Conservation (phyloP, 2,888 invertebrate species). For the Malthinus flaveolus region DNA sequence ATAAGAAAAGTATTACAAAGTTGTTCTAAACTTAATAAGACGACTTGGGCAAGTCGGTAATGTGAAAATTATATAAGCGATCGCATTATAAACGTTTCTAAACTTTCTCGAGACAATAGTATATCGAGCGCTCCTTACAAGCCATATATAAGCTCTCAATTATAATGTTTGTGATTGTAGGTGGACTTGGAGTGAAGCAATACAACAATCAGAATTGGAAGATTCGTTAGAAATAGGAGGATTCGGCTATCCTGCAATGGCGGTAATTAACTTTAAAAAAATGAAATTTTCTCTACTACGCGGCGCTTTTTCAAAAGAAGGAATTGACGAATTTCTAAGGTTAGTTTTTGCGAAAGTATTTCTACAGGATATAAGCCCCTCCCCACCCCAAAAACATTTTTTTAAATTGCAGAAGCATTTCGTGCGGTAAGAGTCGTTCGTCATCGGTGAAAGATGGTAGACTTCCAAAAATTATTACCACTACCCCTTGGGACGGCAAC, state of each 20-base stretch:
- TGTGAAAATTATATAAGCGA: too few species aligned
- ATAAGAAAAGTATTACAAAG: too few species aligned
- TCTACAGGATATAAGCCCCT: too few species aligned
- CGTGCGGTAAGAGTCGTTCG: not conserved
- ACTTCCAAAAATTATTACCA: conserved; percentile 2
- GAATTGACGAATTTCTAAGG: conserved; percentile 85
- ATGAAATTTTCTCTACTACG: conserved; percentile 87
- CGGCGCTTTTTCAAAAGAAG: conserved; percentile 87
- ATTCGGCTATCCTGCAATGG: conserved; percentile 95
- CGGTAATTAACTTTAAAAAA: conserved; percentile 91
- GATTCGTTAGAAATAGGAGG: conserved; percentile 86
- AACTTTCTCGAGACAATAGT: too few species aligned
- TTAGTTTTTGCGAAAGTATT: not conserved
- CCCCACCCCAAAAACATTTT: too few species aligned
- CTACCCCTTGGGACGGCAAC: conserved; percentile 13
- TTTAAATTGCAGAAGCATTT: conserved; percentile 38
- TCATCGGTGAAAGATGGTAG: not conserved
- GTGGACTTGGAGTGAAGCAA: conserved; percentile 93
- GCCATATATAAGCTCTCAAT: too few species aligned
- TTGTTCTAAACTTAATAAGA: too few species aligned
- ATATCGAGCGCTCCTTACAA: too few species aligned
- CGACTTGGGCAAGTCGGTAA: too few species aligned
- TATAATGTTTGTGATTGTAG: not conserved
- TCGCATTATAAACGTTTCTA: too few species aligned
- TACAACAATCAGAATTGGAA: conserved; percentile 78